Base-by-base conservation (phyloP, 2,797 vertebrate genomes). In the Amblyraja radiata region DNA sequence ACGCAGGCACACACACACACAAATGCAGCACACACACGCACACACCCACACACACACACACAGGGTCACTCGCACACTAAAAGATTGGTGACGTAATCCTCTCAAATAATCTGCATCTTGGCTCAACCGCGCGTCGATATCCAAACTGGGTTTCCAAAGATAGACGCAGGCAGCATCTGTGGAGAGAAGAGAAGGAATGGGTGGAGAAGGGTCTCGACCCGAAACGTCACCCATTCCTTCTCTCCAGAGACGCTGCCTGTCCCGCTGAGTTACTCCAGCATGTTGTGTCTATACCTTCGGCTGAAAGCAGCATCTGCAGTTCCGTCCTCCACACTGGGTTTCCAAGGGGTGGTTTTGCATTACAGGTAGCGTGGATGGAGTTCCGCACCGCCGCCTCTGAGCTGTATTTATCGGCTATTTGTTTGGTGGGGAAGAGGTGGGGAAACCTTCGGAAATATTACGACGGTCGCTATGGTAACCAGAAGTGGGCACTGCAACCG, bases 381-480 rank as follows among this genome's bases (percentile, higher is more conserved):
- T 68, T 88, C 84, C 10, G 6, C 58, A 65, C 83, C 32, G 14
- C n/a, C 4, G 83, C 23, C 8, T 25, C 21, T 54, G 23, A 21
- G 39, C 6, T 32, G 13, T 63, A 21, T 90, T 71, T 46, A 25
- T 32, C 39, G 36, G 2, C 18, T 68, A 5, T 46, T 4, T 90
- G 73, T 74, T 58, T 9, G 5, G n/a, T 2, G 61, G 61, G 28
- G 71, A 79, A 21, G 18, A 6, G 16, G 71, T 21, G 71, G 83
- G 63, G 68, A 25, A 5, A 46, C 39, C 63, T 91, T 74, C 25
- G 18, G 36, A 91, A 91, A 36, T 91, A 23, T 91, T 73, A 74
- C 4, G 32, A 71, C 39, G 88, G 90, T 74, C 65, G 90, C 90
- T 74, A 91, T 74, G 74, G 90, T 74, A 74, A 91, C 90, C 68